A percentile compares a stretch with the other conserved stretches of the same genome.
These are phyloP conservation scores for Eupithecia pulchellata DNA, from an alignment of 2,888 invertebrate species.

Conservation along the genomic window DNA sequence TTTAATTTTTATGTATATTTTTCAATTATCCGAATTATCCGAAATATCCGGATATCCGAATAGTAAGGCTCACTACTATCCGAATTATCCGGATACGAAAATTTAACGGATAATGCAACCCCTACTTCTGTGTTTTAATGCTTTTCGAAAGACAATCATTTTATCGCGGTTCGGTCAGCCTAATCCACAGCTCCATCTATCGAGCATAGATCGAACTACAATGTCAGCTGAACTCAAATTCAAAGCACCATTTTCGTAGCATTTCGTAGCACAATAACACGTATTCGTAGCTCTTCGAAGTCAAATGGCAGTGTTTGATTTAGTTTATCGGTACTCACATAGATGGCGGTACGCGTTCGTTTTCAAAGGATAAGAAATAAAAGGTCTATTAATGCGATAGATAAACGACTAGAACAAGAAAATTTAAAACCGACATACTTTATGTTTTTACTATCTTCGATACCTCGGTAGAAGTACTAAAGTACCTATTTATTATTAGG, in stretches of 20 bases:
- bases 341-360: slow-evolving; percentile 26
- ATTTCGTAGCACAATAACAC: slow-evolving; percentile 3
- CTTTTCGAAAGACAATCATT: too few relatives aligned
- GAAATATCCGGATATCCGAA: too few relatives aligned
- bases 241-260: background rate
- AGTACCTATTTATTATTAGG: background rate
- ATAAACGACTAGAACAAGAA: background rate
- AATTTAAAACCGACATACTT: background rate
- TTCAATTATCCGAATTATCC: too few relatives aligned
- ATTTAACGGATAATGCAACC: too few relatives aligned
- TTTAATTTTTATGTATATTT: too few relatives aligned
- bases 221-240: background rate
- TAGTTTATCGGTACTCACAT: slow-evolving; percentile 21
- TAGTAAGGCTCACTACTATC: too few relatives aligned
- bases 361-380: background rate
- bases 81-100: too few relatives aligned
- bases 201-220: background rate
- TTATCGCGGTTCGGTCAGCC: too few relatives aligned
- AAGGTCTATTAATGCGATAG: background rate
- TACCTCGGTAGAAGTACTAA: background rate
- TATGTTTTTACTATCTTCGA: background rate
- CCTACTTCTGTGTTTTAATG: too few relatives aligned
- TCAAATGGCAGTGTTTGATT: background rate
- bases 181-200: background rate
- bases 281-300: background rate